Conservation (phyloP, 2,888 invertebrate genomes). For the Yponomeuta sedellus region DNA sequence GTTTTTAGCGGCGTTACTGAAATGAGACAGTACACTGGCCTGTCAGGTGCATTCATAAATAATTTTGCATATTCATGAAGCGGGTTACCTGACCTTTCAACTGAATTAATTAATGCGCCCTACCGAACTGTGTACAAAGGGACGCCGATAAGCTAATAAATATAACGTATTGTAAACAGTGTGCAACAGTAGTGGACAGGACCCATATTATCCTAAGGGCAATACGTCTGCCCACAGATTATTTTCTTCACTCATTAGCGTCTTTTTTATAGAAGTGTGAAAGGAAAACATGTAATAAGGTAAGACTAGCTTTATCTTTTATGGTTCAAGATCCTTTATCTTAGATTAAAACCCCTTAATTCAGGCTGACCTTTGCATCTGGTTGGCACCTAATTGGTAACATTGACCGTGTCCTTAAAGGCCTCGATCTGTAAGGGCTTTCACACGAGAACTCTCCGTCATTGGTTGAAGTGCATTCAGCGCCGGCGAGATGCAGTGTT, state of each 20-base stretch:
- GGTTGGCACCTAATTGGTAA: neutral
- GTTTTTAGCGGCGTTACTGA: slow-evolving; percentile 34
- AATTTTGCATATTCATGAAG: slow-evolving; percentile 40
- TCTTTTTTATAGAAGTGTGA: too few relatives aligned
- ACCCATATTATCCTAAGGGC: too few relatives aligned
- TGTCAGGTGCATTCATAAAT: slow-evolving; percentile 59
- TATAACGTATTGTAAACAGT: neutral
- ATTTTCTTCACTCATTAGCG: too few relatives aligned
- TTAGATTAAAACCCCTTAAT: neutral
- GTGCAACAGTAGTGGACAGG: neutral
- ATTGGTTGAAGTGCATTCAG: neutral
- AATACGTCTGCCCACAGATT: too few relatives aligned
- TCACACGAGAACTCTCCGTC: neutral
- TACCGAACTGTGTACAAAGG: neutral
- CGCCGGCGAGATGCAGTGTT: neutral
- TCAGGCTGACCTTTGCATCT: neutral
- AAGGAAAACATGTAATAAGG: too few relatives aligned
- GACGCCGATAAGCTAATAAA: neutral
- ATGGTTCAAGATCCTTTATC: neutral
- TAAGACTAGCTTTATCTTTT: too few relatives aligned
- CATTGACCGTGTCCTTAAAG: neutral
- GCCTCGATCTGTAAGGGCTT: neutral
- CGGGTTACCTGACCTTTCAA: slow-evolving; percentile 19
- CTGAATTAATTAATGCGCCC: slow-evolving; percentile 11
- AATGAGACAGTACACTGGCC: slow-evolving; percentile 35